Percentiles rank a stretch among this genome's conserved stretches.
Conservation (phyloP, 2,797 vertebrate species). For the Holocentrus rufus region DNA sequence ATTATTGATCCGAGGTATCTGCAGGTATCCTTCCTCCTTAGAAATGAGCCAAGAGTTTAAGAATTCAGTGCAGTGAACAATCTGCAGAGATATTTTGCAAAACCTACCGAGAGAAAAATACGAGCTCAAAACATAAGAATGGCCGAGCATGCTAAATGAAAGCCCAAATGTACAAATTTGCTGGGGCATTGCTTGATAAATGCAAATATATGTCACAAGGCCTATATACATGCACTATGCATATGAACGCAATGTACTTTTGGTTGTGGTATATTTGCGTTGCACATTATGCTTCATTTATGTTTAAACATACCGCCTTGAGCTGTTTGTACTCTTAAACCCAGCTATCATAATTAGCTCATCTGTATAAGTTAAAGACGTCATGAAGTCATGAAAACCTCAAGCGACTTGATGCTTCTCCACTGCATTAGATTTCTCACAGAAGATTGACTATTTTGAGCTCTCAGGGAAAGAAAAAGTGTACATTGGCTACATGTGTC, state of each 20-base stretch:
- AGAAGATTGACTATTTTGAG: background rate
- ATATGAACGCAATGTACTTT: background rate
- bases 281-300: constrained; percentile 6
- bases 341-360: constrained; percentile 22
- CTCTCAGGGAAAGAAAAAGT: background rate
- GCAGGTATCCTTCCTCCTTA: no score
- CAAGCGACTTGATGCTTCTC: background rate
- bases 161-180: no score
- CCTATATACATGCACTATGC: no score
- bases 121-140: no score
- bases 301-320: constrained; percentile 21
- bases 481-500: background rate
- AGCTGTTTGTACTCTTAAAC: constrained; percentile 32
- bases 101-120: no score
- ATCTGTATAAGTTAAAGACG: constrained; percentile 14
- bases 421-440: background rate
- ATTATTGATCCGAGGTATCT: no score
- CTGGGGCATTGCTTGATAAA: no score
- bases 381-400: constrained; percentile 1
- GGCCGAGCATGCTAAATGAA: no score
- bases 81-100: no score
- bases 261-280: background rate
- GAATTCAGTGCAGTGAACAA: no score
- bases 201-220: no score
- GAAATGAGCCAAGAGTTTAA: no score